Evolutionary conservation across 35 echinoderm and acorn worm species (phyloP).

Genomic region (Heliocidaris tuberculata): DNA sequence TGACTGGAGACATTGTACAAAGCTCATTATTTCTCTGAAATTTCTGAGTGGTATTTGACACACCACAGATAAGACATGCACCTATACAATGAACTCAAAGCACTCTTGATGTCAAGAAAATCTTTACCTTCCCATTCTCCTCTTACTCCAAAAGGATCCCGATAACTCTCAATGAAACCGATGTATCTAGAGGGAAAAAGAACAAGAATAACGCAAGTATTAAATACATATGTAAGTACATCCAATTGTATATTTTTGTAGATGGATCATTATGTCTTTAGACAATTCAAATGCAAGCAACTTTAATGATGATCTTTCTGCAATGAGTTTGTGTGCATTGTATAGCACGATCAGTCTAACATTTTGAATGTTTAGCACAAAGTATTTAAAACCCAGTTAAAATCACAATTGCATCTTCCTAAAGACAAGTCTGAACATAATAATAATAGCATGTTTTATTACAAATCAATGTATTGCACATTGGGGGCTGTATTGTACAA

Average conservation of each 20-base stretch:
- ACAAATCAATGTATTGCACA: too few relatives aligned
- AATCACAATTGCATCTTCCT: too few relatives aligned
- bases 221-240: background rate
- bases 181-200: conserved; percentile 79
- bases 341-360: background rate
- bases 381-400: too few relatives aligned
- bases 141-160: conserved; percentile 94
- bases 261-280: too few relatives aligned
- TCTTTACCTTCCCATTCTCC: conserved; percentile 99
- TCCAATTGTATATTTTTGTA: too few relatives aligned
- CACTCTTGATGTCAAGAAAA: background rate
- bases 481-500: too few relatives aligned
- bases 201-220: background rate
- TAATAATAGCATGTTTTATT: too few relatives aligned
- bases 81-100: too few relatives aligned
- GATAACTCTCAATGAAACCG: conserved; percentile 95
- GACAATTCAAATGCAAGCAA: too few relatives aligned
- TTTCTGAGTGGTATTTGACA: background rate
- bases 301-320: background rate
- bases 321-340: background rate
- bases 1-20: too few relatives aligned
- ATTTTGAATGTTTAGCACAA: background rate
- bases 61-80: background rate
- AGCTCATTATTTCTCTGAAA: too few relatives aligned
- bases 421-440: too few relatives aligned